Conservation (phyloP, 2,888 invertebrate genomes). For the Trachelus stipa region DNA sequence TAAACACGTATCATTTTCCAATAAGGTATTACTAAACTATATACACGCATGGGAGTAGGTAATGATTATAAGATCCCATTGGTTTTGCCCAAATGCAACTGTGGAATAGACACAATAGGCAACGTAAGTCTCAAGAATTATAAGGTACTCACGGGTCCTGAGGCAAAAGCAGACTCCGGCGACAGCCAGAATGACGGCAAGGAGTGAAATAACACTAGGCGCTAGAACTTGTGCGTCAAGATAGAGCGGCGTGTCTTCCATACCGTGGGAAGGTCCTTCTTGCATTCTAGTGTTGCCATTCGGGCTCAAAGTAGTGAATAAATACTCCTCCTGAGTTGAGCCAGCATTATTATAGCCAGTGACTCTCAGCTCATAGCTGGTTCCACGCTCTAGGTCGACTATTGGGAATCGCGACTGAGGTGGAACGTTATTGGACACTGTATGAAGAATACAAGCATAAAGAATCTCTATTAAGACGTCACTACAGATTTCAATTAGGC, state of each 20-base stretch:
- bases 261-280: constrained; percentile 51
- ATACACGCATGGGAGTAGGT: neutral
- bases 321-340: constrained; percentile 71
- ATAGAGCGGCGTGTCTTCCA: constrained; percentile 61
- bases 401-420: constrained; percentile 67
- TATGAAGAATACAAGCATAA: constrained; percentile 26
- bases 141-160: constrained; percentile 67
- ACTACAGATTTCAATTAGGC: neutral
- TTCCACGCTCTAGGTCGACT: constrained; percentile 68
- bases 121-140: neutral
- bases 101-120: no score
- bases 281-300: constrained; percentile 65
- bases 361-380: constrained; percentile 69
- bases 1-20: no score
- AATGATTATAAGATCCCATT: neutral
- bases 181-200: constrained; percentile 70
- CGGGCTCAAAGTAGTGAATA: constrained; percentile 71
- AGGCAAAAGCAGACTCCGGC: constrained; percentile 71
- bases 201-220: constrained; percentile 68
- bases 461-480: neutral
- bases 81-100: no score
- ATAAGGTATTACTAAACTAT: neutral
- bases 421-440: constrained; percentile 69
- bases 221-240: constrained; percentile 68
- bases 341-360: constrained; percentile 76